phyloP scores from a whole-genome alignment of 2,113 vertebrate genomes.

The Cynopterus brachyotis region DNA sequence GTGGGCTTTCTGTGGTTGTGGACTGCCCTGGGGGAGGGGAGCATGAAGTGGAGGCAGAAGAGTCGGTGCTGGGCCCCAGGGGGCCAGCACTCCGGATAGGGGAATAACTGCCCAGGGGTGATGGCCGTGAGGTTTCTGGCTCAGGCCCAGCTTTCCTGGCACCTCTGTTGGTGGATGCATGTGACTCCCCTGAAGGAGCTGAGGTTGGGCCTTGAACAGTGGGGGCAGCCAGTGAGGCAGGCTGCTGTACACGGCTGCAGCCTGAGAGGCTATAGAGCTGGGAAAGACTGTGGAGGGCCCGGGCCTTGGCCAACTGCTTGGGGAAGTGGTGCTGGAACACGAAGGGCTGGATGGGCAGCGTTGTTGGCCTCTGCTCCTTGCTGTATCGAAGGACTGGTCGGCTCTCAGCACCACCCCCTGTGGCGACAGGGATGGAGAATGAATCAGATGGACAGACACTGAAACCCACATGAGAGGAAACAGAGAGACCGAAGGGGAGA shows the following conservation, averaged over 20 bases:
- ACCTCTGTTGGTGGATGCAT: slow-evolving; percentile 44
- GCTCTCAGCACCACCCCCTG: slow-evolving; percentile 90
- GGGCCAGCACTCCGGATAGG: slow-evolving; percentile 88
- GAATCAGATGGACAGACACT: slow-evolving; percentile 45
- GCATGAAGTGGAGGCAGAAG: slow-evolving; percentile 87
- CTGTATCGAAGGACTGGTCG: slow-evolving; percentile 92
- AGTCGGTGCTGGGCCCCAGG: slow-evolving; percentile 86
- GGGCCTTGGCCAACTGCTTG: slow-evolving; percentile 88
- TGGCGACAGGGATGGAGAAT: slow-evolving; percentile 50
- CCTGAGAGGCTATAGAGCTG: slow-evolving; percentile 89
- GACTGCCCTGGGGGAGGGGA: slow-evolving; percentile 83
- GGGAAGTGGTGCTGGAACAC: slow-evolving; percentile 96
- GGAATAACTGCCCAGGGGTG: slow-evolving; percentile 96
- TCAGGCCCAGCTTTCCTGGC: slow-evolving; percentile 76
- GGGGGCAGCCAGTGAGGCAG: slow-evolving; percentile 45
- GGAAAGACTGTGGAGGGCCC: slow-evolving; percentile 90
- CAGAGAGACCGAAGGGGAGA: background rate
- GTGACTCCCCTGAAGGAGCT: background rate
- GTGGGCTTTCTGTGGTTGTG: slow-evolving; percentile 80
- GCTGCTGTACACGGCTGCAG: slow-evolving; percentile 79
- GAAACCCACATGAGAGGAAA: background rate
- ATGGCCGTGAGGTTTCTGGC: slow-evolving; percentile 89
- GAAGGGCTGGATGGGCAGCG: slow-evolving; percentile 98
- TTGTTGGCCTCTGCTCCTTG: slow-evolving; percentile 96
- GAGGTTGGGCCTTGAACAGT: slow-evolving; percentile 67